Evolutionary conservation across 2,797 vertebrate genomes (phyloP), one percentile per base, ranked within the genome.

Genomic region (Hafferia zeledoni): DNA sequence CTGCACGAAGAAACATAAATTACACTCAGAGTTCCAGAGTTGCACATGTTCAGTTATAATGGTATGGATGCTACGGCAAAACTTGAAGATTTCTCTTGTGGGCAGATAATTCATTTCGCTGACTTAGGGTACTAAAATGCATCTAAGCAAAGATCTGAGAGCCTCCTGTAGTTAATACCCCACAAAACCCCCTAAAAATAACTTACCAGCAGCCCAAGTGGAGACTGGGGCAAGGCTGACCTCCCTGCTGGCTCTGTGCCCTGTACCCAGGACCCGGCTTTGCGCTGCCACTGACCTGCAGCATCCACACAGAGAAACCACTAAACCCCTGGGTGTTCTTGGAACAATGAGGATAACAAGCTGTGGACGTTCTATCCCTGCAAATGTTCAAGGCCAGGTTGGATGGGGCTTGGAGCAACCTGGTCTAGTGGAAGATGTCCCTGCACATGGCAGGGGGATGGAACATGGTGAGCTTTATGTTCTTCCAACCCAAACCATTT

Each of bases 191-290:
- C 25, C 35, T n/a, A 5, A 52, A 87, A 72, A 18, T 7, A 70
- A 70, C 39, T 14, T 8, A 13, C 7, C 13, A 71, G 75, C 28
- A 65, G 22, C n/a, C 30, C 15, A n/a, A 61, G 70, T 5, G 3
- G 27, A 47, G n/a, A 47, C 27, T 11, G 35, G 30, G 35, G 13
- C 23, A 83, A 55, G 37, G 41, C 46, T 60, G 52, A 43, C 10
- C 7, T 12, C 41, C 16, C 37, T 3, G 3, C 22, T 28, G 59
- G n/a, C 31, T 55, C 65, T 61, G 0, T 46, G 23, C 43, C 16
- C 10, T 4, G 23, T 9, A 28, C 6, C 28, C 10, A 3, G n/a
- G 28, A 35, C 15, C 4, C 1, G 0, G 16, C 27, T 87, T 28
- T 20, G 41, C 33, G 56, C 74, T 68, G 49, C 41, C 12, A 10